These are phyloP conservation scores for Galaxias olidus DNA, from an alignment of 2,797 vertebrate species.

Conservation along the genomic window DNA sequence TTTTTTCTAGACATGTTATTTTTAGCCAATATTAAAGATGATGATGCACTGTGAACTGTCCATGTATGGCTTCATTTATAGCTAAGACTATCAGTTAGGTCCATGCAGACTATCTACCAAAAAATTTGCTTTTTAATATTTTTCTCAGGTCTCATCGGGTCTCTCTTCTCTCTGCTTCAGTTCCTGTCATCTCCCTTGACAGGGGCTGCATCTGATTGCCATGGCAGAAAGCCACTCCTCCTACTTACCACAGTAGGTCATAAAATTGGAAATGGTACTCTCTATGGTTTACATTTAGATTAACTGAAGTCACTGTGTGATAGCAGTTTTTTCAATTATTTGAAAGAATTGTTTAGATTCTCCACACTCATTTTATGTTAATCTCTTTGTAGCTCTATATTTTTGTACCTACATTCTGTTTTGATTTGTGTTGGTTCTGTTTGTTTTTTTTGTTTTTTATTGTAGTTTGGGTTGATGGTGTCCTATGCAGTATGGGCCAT, in stretches of 20 bases:
- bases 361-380: not conserved
- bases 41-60: too few species aligned
- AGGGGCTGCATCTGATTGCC: conserved; percentile 85
- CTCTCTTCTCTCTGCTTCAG: conserved; percentile 91
- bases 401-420: not conserved
- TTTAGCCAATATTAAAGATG: too few species aligned
- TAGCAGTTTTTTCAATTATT: too few species aligned
- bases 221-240: conserved; percentile 86
- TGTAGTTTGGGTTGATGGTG: conserved; percentile 84
- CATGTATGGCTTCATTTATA: too few species aligned
- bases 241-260: conserved; percentile 86
- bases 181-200: conserved; percentile 88
- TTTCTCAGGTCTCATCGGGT: conserved; percentile 88
- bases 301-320: too few species aligned
- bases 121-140: not conserved
- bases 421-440: not conserved
- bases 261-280: not conserved
- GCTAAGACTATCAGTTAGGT: too few species aligned
- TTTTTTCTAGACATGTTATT: too few species aligned
- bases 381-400: too few species aligned
- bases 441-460: conserved; percentile 33
- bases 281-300: not conserved
- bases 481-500: conserved; percentile 92
- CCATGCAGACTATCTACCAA: too few species aligned
- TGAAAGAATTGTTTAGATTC: too few species aligned